Base-by-base conservation (phyloP, 2,888 invertebrate genomes). In the Ellobium chinense region DNA sequence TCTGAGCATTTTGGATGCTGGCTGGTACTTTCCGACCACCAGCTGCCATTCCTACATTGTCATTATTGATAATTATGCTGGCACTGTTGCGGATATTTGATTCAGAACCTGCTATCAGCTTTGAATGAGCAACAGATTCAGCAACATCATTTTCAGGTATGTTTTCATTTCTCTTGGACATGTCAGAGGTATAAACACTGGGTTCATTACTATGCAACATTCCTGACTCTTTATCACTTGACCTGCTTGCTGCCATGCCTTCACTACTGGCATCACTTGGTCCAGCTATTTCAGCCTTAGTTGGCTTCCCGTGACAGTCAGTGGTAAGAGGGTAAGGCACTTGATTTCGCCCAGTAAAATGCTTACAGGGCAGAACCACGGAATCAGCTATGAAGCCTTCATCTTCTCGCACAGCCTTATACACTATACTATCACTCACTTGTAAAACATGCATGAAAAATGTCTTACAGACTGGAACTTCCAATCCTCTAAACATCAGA, bases 371-470 rank as follows among this genome's bases (percentile, higher is more conserved):
- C 7, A 37, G 62, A 2, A 39, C 27, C 21, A 39, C 24, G 12
- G 24, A n/a, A 37, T 62, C 39, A n/a, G 62, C 24, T 24, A 12
- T 39, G n/a, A 62, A 37, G 12, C 29, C 24, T 5, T 37, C 39
- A 60, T n/a, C 60, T n/a, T 74, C 62, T 7, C 36, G 36, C 5
- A 74, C n/a, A 3, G 74, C 62, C 62, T 62, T 74, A 62, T 74
- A 74, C 24, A 74, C 74, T 29, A 74, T 21, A 60, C 73, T 73
- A 60, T 56, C 56, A 36, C 58, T 73, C 7, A 73, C 37, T 24
- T 60, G 73, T 36, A 73, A 58, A 12, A 58, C 73, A 60, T 73
- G 60, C 58, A 73, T 58, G 60, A 73, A 73, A 36, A 34, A 73
- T 60, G 60, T 73, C 18, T 73, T 73, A 36, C 73, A 73, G 5